Evolutionary conservation across 2,888 invertebrate species (phyloP).

Genomic region (Microdon myrmicae): DNA sequence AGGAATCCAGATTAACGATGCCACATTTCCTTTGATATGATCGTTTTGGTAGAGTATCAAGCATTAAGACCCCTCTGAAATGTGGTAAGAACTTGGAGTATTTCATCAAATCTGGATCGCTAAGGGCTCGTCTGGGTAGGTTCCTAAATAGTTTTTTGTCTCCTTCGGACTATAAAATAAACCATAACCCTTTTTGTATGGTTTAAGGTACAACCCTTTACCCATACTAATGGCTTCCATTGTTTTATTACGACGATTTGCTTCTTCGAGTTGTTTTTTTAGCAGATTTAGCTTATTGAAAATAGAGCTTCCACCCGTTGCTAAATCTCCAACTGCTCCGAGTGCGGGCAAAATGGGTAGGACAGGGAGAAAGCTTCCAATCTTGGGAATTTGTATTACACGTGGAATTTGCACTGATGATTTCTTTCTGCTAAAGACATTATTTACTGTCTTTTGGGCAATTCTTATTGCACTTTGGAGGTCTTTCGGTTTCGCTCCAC

Average conservation of each 20-base stretch:
- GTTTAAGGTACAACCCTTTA: constrained; percentile 58
- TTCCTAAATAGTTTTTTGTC: constrained; percentile 55
- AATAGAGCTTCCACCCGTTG: too few species aligned
- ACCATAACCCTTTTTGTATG: constrained; percentile 53
- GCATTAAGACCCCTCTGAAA: constrained; percentile 57
- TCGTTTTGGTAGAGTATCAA: constrained; percentile 23
- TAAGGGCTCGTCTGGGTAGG: constrained; percentile 51
- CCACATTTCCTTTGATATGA: too few species aligned
- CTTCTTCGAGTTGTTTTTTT: constrained; percentile 58
- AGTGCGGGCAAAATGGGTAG: too few species aligned
- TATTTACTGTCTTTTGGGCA: constrained; percentile 28
- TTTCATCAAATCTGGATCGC: constrained; percentile 55
- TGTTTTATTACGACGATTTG: constrained; percentile 58
- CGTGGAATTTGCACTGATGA: too few species aligned
- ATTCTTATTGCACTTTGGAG: constrained; percentile 45
- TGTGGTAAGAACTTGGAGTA: constrained; percentile 56
- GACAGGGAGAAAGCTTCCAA: too few species aligned
- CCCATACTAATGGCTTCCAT: constrained; percentile 62
- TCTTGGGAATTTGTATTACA: too few species aligned
- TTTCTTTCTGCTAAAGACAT: constrained; percentile 10
- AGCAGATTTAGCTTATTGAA: too few species aligned
- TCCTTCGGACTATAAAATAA: constrained; percentile 19
- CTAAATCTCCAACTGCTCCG: too few species aligned
- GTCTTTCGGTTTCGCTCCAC: constrained; percentile 31
- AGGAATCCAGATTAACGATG: too few species aligned